Evolutionary conservation across 2,113 vertebrate genomes (phyloP), one percentile per base, ranked within the genome.

Genomic region (Periophthalmodon schlosseri): DNA sequence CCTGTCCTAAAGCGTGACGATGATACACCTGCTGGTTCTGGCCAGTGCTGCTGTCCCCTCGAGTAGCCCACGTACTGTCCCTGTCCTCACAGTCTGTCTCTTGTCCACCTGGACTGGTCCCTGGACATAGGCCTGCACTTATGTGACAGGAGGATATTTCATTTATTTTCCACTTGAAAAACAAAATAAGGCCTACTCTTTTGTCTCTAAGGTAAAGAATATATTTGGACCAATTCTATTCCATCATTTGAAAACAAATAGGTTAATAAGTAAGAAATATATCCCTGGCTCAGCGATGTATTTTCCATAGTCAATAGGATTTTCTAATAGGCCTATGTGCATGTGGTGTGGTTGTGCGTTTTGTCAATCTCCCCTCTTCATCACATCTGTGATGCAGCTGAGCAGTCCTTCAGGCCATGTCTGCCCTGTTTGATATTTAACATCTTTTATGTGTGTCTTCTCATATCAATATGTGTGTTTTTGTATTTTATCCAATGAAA

Each of bases 321-420:
- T 39, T 79, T 70, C 86, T 82, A 70, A 69, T 75, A 54, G 63
- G 72, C 58, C 67, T 68, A 74, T 34, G 46, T 79, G 85, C 61
- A 65, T 81, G 70, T 79, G 63, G 20, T 54, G 52, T 50, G 73
- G 78, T 81, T 81, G 82, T 73, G 67, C 70, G 78, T 60, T 77
- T 28, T 64, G 66, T 74, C 80, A 70, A 68, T 87, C 78, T 75
- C 71, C 67, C 83, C 73, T 73, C 50, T 72, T 80, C 74, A 23
- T 69, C 86, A 93, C 91, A 93, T 94, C 92, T 94, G 93, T 58
- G 68, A 70, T 16, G n/a, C 92, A 94, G 89, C 89, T 93, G 91
- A 89, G 83, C 70, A 11, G 70, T 86, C 78, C 90, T 90, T 54
- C 61, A 24, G 87, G 87, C 82, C 75, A 88, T 52, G 80, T 89